phyloP scores from a whole-genome alignment of 2,113 vertebrate genomes.

The Triplophysa siluroides region DNA sequence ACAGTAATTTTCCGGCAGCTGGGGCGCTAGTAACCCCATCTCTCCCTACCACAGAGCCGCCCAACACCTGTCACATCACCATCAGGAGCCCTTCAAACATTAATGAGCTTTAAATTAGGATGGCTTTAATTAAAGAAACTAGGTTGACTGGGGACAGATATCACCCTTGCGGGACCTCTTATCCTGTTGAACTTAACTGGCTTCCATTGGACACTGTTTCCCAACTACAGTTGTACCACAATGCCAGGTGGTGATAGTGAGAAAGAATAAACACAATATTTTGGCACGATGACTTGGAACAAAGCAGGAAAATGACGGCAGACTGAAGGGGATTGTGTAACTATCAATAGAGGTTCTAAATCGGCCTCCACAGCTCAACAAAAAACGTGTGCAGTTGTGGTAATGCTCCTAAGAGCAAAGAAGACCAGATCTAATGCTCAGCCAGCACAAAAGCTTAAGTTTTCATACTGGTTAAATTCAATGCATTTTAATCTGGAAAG shows the following conservation, averaged over 20 bases:
- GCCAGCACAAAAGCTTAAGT: neutral
- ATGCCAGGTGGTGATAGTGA: constrained; percentile 26
- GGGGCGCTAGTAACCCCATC: neutral
- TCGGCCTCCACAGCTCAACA: neutral
- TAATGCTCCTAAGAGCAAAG: neutral
- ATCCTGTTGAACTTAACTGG: neutral
- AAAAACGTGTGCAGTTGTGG: neutral
- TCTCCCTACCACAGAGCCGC: constrained; percentile 50
- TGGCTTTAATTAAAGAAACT: constrained; percentile 49
- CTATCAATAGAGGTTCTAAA: neutral
- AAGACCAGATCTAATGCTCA: neutral
- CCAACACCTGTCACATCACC: constrained; percentile 47
- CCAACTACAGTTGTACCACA: constrained; percentile 7
- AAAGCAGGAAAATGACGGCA: neutral
- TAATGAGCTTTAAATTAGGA: constrained; percentile 63
- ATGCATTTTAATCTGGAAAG: constrained; percentile 2
- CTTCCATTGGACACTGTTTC: constrained; percentile 1
- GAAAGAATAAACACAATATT: constrained; percentile 28
- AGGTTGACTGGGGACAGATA: constrained; percentile 44
- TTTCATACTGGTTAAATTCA: constrained; percentile 7
- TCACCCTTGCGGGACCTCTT: constrained; percentile 11
- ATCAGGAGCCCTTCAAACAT: constrained; percentile 64
- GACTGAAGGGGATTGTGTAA: neutral
- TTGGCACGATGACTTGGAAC: constrained; percentile 26
- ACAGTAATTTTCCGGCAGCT: too few species aligned